A percentile compares a stretch with the other conserved stretches of the same genome.
phyloP scores from a whole-genome alignment of 1,140 invertebrate species.

The Oncopeltus fasciatus region DNA sequence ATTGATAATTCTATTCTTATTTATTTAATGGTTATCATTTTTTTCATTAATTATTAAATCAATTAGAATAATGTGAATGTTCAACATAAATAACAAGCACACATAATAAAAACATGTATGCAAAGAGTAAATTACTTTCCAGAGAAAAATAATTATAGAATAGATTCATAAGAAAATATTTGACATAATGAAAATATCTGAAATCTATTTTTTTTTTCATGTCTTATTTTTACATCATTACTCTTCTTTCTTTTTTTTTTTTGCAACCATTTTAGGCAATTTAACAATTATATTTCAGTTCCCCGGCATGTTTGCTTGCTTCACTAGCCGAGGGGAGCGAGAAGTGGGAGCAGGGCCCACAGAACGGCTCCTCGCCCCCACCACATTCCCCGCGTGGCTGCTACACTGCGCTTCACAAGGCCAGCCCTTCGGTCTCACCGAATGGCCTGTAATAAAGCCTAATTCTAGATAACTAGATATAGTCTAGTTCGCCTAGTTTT shows the following conservation, averaged over 20 bases:
- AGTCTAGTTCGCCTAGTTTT: not conserved
- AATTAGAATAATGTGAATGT: no score
- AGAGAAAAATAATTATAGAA: no score
- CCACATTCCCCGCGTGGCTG: slow-evolving; percentile 3
- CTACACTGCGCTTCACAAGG: slow-evolving; percentile 6
- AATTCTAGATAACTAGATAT: not conserved
- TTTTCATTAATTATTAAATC: no score
- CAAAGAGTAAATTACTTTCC: no score
- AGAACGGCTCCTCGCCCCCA: slow-evolving; percentile 4
- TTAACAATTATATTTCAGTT: slow-evolving; percentile 3
- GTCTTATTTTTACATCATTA: no score
- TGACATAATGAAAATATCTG: no score
- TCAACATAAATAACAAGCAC: no score
- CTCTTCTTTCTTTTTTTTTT: not conserved
- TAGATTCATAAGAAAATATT: no score
- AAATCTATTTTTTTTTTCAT: no score
- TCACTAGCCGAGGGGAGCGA: not conserved
- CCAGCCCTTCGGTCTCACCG: not conserved
- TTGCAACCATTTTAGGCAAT: not conserved
- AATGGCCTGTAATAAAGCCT: slow-evolving; percentile 6
- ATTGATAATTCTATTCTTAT: no score
- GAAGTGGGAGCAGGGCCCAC: not conserved
- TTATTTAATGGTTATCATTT: no score
- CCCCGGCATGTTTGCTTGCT: slow-evolving; percentile 7
- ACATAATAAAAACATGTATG: no score